Evolutionary conservation across 2,888 invertebrate genomes (phyloP).

Genomic region (Cancer borealis): DNA sequence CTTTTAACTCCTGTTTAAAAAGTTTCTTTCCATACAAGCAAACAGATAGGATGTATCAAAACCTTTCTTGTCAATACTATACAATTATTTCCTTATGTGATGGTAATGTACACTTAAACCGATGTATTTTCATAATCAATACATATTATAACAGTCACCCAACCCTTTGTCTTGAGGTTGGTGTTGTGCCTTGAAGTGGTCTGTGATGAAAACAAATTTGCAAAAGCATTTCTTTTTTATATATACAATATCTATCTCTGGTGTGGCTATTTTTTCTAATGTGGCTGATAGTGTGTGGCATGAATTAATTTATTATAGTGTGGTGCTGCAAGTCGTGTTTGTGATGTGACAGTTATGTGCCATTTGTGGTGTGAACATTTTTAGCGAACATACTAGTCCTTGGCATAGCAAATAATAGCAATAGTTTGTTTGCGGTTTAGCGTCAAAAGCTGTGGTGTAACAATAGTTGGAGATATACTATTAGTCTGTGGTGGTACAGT

Average conservation of each 20-base stretch:
- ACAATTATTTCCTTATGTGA: background rate
- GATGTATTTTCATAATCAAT: background rate
- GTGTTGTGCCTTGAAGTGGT: background rate
- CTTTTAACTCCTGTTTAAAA: background rate
- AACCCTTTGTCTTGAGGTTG: background rate
- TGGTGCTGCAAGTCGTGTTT: background rate
- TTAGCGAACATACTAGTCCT: background rate
- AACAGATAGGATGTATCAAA: background rate
- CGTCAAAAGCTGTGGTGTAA: background rate
- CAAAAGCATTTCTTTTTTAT: background rate
- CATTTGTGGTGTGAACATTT: background rate
- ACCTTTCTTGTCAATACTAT: background rate
- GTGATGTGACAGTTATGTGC: background rate
- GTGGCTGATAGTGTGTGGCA: background rate
- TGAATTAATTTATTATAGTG: background rate
- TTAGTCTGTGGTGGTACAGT: slow-evolving; percentile 15
- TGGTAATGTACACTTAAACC: background rate
- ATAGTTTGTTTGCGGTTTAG: too few relatives aligned
- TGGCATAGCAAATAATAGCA: background rate
- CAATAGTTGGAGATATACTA: background rate
- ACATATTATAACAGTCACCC: background rate
- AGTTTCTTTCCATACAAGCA: background rate
- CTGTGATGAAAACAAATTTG: background rate
- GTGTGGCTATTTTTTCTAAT: background rate
- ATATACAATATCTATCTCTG: background rate